phyloP scores from a whole-genome alignment of 2,797 vertebrate species.

The Myoxocephalus aenaeus region DNA sequence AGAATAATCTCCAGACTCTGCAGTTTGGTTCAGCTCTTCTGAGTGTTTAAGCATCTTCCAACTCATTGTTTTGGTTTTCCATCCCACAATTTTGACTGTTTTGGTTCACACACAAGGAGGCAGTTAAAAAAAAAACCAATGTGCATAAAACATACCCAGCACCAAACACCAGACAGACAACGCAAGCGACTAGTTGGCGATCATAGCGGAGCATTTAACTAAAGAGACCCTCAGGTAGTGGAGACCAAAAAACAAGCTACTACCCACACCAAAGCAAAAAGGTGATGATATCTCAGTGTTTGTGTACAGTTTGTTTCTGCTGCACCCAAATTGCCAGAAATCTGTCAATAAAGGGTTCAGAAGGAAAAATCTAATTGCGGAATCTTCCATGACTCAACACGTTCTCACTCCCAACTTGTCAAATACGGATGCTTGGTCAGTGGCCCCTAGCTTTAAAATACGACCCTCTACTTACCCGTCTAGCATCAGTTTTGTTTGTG shows the following conservation, averaged over 20 bases:
- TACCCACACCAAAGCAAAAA: background rate
- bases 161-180: background rate
- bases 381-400: background rate
- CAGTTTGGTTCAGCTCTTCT: background rate
- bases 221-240: background rate
- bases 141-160: too few species aligned
- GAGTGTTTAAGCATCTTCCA: background rate
- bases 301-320: background rate
- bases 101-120: background rate
- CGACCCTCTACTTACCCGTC: too few species aligned
- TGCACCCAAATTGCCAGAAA: background rate
- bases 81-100: background rate
- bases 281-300: background rate
- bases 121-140: background rate
- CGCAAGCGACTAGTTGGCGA: background rate
- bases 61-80: background rate
- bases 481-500: too few species aligned
- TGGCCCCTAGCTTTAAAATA: too few species aligned
- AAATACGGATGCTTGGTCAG: too few species aligned
- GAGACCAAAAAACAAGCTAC: background rate
- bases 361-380: background rate
- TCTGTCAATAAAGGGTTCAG: background rate
- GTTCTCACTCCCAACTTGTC: too few species aligned
- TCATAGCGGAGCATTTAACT: background rate
- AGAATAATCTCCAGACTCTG: background rate